phyloP scores from a whole-genome alignment of 2,113 vertebrate genomes.

The Corydoras sp. region DNA sequence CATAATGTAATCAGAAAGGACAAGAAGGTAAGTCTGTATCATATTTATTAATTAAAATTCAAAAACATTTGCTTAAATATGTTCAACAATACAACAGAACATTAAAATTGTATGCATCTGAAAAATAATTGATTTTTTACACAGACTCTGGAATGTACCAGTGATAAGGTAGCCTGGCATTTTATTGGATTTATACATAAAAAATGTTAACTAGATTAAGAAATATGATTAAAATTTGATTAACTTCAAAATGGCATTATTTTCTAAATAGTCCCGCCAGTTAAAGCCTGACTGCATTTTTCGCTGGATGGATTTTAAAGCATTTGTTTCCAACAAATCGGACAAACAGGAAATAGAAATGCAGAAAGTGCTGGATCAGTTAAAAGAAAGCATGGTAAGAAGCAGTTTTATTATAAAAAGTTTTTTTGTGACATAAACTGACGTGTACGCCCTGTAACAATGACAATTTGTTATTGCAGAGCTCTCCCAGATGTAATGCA shows the following conservation, averaged over 20 bases:
- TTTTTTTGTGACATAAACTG: not conserved
- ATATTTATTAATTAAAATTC: not conserved
- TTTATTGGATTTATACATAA: too few species aligned
- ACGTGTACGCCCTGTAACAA: not conserved
- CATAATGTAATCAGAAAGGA: not conserved
- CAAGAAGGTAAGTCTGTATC: not conserved
- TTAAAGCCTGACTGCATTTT: conserved; percentile 11
- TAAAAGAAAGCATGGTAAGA: not conserved
- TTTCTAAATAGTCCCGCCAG: too few species aligned
- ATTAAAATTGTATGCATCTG: too few species aligned
- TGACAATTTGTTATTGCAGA: conserved; percentile 3
- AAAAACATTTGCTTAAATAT: too few species aligned
- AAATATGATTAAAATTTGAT: too few species aligned
- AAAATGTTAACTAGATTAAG: too few species aligned
- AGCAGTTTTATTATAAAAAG: not conserved
- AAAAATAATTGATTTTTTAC: too few species aligned
- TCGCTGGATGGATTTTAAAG: not conserved
- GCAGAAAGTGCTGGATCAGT: not conserved
- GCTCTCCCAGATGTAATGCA: not conserved
- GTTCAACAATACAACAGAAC: too few species aligned
- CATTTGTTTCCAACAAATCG: not conserved
- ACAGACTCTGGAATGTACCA: too few species aligned
- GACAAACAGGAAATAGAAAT: not conserved
- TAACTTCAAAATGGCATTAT: too few species aligned
- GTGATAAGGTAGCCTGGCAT: too few species aligned